phyloP scores from a whole-genome alignment of 2,888 invertebrate species.

The Lacanobia wlatinum region DNA sequence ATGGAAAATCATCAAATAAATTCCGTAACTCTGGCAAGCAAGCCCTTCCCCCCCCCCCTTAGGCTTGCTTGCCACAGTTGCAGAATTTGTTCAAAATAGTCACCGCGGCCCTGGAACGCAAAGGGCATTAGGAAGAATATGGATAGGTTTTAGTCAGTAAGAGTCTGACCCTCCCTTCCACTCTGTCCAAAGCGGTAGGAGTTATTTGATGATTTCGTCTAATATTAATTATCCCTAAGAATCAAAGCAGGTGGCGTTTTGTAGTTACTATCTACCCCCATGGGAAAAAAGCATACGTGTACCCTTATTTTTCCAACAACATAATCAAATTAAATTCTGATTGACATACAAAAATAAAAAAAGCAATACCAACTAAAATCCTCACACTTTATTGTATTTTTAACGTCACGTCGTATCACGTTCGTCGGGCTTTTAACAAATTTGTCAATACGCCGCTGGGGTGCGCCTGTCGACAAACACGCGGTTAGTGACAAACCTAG shows the following conservation, averaged over 20 bases:
- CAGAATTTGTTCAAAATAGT: too few relatives aligned
- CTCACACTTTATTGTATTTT: slow-evolving; percentile 37
- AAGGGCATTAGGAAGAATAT: too few relatives aligned
- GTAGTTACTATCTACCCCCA: neutral
- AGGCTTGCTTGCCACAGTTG: too few relatives aligned
- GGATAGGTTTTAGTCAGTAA: too few relatives aligned
- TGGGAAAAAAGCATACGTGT: neutral
- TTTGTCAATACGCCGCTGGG: slow-evolving; percentile 58
- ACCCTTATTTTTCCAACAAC: neutral
- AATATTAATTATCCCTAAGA: too few relatives aligned
- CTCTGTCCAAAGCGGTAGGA: too few relatives aligned
- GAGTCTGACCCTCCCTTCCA: too few relatives aligned
- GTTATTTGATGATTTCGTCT: too few relatives aligned
- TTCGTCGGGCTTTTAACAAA: slow-evolving; percentile 62
- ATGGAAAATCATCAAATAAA: too few relatives aligned
- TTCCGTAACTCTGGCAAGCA: too few relatives aligned
- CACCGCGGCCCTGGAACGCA: too few relatives aligned
- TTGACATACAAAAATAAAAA: slow-evolving; percentile 9
- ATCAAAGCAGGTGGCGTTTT: neutral
- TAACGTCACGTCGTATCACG: slow-evolving; percentile 46
- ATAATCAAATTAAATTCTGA: slow-evolving; percentile 16
- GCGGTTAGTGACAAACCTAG: slow-evolving; percentile 45
- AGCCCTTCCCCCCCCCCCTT: too few relatives aligned
- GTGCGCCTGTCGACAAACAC: slow-evolving; percentile 55
- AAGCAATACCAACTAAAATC: slow-evolving; percentile 8